Percentiles rank a stretch among this genome's conserved stretches.
Evolutionary conservation across 2,888 invertebrate genomes (phyloP).

Genomic region (Temnothorax unifasciatus): DNA sequence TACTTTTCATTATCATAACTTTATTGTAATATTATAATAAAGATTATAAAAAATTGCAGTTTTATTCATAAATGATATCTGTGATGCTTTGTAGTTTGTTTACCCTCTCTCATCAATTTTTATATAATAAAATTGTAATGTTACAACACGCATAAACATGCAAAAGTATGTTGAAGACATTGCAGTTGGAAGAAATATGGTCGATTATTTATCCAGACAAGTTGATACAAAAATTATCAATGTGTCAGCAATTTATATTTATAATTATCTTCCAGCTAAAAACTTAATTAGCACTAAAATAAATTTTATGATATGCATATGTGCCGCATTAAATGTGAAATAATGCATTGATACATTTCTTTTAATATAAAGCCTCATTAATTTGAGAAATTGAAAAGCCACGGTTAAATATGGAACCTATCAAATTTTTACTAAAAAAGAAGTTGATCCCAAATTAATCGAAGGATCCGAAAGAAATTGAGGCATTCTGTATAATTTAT

Average conservation of each 20-base stretch:
- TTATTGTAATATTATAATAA: background rate
- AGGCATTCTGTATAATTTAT: conserved; percentile 37
- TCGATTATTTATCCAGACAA: background rate
- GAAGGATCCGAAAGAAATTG: background rate
- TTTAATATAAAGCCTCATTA: background rate
- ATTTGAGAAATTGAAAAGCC: background rate
- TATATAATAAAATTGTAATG: background rate
- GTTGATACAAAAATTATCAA: background rate
- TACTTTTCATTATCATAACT: background rate
- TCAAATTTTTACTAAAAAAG: background rate
- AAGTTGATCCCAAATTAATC: conserved; percentile 24
- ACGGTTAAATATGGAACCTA: background rate
- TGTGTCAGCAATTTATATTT: background rate
- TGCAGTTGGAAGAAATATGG: background rate
- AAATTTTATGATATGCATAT: background rate
- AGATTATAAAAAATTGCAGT: conserved; percentile 11
- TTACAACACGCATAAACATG: background rate
- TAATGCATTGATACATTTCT: background rate
- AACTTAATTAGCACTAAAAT: background rate
- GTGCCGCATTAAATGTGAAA: background rate
- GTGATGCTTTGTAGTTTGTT: background rate
- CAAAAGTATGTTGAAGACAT: background rate
- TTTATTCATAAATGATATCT: background rate
- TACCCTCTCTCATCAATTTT: background rate
- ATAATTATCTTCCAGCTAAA: background rate